Evolutionary conservation across 2,797 vertebrate genomes (phyloP).

Genomic region (Centroberyx gerrardi): DNA sequence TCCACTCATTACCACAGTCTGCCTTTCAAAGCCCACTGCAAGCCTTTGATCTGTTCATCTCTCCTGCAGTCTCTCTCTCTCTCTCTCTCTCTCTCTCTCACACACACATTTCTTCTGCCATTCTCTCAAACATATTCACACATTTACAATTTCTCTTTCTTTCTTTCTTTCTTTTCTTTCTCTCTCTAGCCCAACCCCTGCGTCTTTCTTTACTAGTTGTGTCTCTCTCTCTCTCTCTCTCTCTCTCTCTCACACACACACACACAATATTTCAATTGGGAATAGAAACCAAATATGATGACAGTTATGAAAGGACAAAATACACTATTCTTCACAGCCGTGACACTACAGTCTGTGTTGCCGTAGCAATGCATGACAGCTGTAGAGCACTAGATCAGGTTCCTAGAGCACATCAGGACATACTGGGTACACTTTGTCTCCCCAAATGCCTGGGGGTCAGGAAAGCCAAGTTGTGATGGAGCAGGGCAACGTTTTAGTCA

Average conservation of each 20-base stretch:
- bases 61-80: constrained; percentile 13
- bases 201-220: constrained; percentile 8
- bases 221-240: constrained; percentile 4
- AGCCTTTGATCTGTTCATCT: constrained; percentile 60
- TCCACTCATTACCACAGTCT: constrained; percentile 51
- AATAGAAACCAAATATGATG: constrained; percentile 1
- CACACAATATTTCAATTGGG: neutral
- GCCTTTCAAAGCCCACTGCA: constrained; percentile 54
- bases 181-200: neutral
- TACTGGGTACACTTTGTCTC: neutral
- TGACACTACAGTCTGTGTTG: neutral
- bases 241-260: constrained; percentile 4
- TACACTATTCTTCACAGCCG: neutral
- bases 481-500: neutral
- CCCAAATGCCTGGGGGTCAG: no score
- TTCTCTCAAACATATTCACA: neutral
- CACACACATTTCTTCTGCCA: neutral
- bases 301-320: neutral
- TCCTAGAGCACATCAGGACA: no score
- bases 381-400: neutral
- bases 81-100: neutral
- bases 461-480: no score
- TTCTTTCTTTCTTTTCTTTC: neutral
- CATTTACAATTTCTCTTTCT: neutral
- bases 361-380: neutral